phyloP scores from a whole-genome alignment of 2,888 invertebrate species.

The Schizaphis graminum region DNA sequence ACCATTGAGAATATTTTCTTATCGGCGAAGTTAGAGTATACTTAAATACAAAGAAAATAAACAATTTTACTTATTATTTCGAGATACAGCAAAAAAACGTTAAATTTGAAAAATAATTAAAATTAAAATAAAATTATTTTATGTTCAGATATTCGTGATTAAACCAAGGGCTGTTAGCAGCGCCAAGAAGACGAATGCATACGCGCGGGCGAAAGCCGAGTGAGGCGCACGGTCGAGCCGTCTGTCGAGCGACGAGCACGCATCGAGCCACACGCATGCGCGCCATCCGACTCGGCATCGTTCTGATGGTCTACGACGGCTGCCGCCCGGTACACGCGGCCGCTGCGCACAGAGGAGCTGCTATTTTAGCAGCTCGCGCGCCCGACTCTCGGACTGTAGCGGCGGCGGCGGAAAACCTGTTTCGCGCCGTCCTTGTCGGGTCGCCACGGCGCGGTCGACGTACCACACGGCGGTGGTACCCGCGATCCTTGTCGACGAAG shows the following conservation, averaged over 20 bases:
- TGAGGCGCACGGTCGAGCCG: neutral
- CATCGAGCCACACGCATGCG: neutral
- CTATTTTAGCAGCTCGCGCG: constrained; percentile 15
- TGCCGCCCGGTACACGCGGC: constrained; percentile 8
- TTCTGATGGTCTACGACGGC: neutral
- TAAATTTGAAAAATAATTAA: too few relatives aligned
- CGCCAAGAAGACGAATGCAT: too few relatives aligned
- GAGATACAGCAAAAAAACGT: too few relatives aligned
- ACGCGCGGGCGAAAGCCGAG: neutral
- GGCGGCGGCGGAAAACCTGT: constrained; percentile 46
- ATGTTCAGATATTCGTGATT: neutral
- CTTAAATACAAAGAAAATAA: too few relatives aligned
- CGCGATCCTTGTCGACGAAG: constrained; percentile 47
- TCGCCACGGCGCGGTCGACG: constrained; percentile 42
- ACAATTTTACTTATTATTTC: too few relatives aligned
- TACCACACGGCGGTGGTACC: constrained; percentile 36
- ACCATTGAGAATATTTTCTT: too few relatives aligned
- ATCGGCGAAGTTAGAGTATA: too few relatives aligned
- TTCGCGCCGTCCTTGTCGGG: constrained; percentile 65
- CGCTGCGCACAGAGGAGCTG: neutral
- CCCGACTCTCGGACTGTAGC: constrained; percentile 30
- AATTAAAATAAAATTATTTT: too few relatives aligned
- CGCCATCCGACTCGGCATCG: neutral
- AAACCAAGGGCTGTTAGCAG: neutral
- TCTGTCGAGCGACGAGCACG: neutral